Evolutionary conservation across 1,140 invertebrate species (phyloP).

Genomic region (Macrobrachium rosenbergii): DNA sequence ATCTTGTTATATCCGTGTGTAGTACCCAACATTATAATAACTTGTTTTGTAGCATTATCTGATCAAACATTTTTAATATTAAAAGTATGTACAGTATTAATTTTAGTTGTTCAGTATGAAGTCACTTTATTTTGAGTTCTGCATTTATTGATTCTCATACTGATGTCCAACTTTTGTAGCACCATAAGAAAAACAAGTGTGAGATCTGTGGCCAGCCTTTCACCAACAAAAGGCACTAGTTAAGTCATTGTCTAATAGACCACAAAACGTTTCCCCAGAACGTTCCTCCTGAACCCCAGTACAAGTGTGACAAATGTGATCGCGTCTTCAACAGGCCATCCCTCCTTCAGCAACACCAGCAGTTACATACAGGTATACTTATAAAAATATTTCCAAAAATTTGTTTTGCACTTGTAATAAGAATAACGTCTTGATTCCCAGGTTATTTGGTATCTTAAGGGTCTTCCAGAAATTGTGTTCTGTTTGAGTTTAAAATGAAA

Average conservation of each 20-base stretch:
- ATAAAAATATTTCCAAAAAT: too few species aligned
- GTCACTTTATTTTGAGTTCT: neutral
- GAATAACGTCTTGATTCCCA: too few species aligned
- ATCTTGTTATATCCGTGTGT: too few species aligned
- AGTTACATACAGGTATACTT: conserved; percentile 26
- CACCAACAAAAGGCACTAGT: conserved; percentile 40
- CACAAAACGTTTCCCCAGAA: conserved; percentile 50
- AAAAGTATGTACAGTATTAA: too few species aligned
- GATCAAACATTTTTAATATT: too few species aligned
- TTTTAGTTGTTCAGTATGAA: neutral
- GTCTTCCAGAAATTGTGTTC: too few species aligned
- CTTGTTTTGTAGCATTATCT: too few species aligned
- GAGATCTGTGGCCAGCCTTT: conserved; percentile 54
- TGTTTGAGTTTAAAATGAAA: too few species aligned
- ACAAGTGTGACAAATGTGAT: conserved; percentile 45
- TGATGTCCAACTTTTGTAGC: conserved; percentile 28
- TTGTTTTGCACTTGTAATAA: too few species aligned
- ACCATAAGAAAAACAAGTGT: conserved; percentile 54
- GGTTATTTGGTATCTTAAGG: too few species aligned
- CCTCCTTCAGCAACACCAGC: conserved; percentile 36
- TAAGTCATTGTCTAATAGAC: conserved; percentile 45
- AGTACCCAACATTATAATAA: too few species aligned
- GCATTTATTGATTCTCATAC: neutral
- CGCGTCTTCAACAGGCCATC: conserved; percentile 47
- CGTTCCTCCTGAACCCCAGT: conserved; percentile 22